phyloP scores from a whole-genome alignment of 1,140 invertebrate genomes.

The Temnothorax longispinosus region DNA sequence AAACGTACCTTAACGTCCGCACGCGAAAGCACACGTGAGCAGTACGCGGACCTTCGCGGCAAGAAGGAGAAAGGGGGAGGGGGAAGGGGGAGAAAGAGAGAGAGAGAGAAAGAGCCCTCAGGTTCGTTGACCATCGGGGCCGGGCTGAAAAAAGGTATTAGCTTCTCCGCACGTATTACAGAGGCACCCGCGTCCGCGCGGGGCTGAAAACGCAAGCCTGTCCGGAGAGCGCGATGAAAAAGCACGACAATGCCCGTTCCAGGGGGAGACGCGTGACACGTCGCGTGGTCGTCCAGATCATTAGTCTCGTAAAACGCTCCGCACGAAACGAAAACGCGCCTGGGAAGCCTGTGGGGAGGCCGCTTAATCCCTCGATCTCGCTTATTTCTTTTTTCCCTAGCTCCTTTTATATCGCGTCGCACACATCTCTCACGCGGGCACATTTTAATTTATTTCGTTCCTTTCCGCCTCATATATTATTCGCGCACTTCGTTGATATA shows the following conservation, averaged over 20 bases:
- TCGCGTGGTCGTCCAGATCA: constrained; percentile 53
- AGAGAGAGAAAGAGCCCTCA: neutral
- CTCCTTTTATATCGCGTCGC: neutral
- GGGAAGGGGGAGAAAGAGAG: no score
- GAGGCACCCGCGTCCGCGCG: constrained; percentile 1
- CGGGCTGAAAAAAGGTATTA: constrained; percentile 45
- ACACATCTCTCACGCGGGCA: neutral
- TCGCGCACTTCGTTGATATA: neutral
- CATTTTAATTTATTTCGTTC: neutral
- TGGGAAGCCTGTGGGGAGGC: neutral
- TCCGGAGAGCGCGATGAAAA: constrained; percentile 43
- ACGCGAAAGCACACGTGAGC: constrained; percentile 20
- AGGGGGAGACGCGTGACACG: constrained; percentile 48
- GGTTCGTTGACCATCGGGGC: constrained; percentile 58
- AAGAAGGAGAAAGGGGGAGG: neutral
- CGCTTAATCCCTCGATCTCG: constrained; percentile 27
- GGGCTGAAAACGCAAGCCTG: neutral
- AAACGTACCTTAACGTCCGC: neutral
- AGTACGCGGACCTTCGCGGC: constrained; percentile 19
- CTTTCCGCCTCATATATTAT: neutral
- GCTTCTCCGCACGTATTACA: constrained; percentile 11
- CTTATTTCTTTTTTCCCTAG: neutral
- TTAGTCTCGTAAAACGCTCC: constrained; percentile 52
- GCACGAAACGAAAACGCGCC: constrained; percentile 42
- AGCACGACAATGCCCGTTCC: constrained; percentile 46